Base-by-base conservation (phyloP, 1,140 invertebrate genomes). In the Eciton burchellii region DNA sequence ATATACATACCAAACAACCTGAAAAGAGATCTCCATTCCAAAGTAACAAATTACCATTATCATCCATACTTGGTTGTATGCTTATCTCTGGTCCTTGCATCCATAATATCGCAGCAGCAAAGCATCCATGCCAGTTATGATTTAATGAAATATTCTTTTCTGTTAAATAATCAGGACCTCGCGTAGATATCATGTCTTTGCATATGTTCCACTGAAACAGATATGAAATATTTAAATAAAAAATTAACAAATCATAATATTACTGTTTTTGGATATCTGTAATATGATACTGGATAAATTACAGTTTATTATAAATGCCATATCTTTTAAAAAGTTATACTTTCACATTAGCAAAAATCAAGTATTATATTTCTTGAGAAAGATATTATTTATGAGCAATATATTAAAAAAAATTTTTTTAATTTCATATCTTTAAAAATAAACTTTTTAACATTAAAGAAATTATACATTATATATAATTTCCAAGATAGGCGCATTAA, bases 21-120 rank as follows among this genome's bases (percentile, higher is more conserved):
- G 93, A 94, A 92, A 96, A 98, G 81, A 97, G 94, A 94, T 98
- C 97, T 70, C 97, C 97, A 95, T 98, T 98, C 95, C 97, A 98
- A 14, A 97, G 89, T 52, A 98, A 91, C 76, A 96, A 88, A 88
- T 96, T 96, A 35, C 95, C 94, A 56, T 92, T 85, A 3, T 88
- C 83, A 90, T 95, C 94, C 29, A 94, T 66, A n/a, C 94, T 82
- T 4, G 97, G 97, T 92, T 98, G 97, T 57, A 85, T 71, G 49
- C 91, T 94, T 24, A 95, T 82, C 11, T 90, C 29, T 1, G 83
- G 35, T 12, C 97, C 97, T 93, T 97, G 96, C 84, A 96, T 95
- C 95, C 97, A 97, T 76, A 98, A 92, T 47, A 97, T 94, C 92
- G 95, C 94, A 29, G 94, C 92, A 90, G 89, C 88, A 91, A 95